Evolutionary conservation across 2,888 invertebrate species (phyloP), one percentile per base, ranked within the genome.

Genomic region (Drosophila kuntzei): DNA sequence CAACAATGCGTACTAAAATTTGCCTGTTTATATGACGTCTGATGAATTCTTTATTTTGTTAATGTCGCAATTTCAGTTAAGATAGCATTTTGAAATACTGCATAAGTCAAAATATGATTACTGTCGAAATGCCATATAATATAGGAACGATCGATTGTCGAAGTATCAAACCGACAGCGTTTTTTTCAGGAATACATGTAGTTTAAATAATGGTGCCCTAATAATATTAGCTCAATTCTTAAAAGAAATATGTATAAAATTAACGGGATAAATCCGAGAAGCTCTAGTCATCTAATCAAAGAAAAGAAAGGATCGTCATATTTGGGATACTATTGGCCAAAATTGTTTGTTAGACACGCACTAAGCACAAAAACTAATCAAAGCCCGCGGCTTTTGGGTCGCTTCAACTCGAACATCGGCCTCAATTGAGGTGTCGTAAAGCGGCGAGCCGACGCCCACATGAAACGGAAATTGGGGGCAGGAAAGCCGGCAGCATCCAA

Each of bases 331-430:
- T 29, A n/a, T 32, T 32, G n/a, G 39, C 14, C 14, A 44, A 20
- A 18, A 32, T 18, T 18, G 18, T n/a, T 20, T 29, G 16, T 16
- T 29, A 14, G 32, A 49, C 50, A 58, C 54, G 50, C 50, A 32
- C 39, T 59, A 34, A 44, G 34, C 50, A 53, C 41, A 46, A 70
- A 78, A 86, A 64, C 83, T 86, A 86, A 82, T 82, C 82, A 79
- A 88, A 55, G 53, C 69, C 69, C 59, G 63, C 64, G 76, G 88
- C 69, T 64, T 73, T 65, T 43, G 65, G 64, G 44, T 39, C 14
- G 18, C 47, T 44, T 32, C 63, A 62, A 49, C 64, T 58, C 50
- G 27, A 75, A 34, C 32, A 34, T 36, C 50, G 61, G 74, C 43
- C 63, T 51, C 64, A 79, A 67, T 67, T 49, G 58, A 43, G 58